Conservation (phyloP, 1,140 invertebrate genomes). For the Polyergus mexicanus region DNA sequence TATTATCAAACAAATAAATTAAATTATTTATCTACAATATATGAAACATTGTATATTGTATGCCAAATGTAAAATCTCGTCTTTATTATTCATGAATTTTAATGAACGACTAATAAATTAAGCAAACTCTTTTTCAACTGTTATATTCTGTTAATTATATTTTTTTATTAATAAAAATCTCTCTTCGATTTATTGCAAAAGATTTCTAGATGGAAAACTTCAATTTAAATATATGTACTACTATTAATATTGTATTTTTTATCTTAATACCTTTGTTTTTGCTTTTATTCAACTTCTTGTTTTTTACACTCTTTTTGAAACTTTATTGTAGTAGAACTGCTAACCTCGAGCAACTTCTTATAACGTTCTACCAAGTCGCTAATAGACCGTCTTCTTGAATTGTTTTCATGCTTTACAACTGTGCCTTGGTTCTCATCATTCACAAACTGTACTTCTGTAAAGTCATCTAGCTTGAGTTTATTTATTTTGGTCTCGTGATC, state of each 20-base stretch:
- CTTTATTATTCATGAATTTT: slow-evolving; percentile 38
- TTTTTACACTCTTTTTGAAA: slow-evolving; percentile 17
- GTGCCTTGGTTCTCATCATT: slow-evolving; percentile 23
- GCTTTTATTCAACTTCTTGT: slow-evolving; percentile 24
- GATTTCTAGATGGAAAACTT: slow-evolving; percentile 1
- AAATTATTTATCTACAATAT: slow-evolving; percentile 26
- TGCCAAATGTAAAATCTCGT: slow-evolving; percentile 14
- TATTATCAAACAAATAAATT: not conserved
- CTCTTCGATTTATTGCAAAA: not conserved
- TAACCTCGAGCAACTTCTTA: slow-evolving; percentile 73
- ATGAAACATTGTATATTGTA: slow-evolving; percentile 16
- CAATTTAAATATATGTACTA: not conserved
- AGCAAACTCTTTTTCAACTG: not conserved
- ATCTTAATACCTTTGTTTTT: not conserved
- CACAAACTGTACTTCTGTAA: slow-evolving; percentile 32
- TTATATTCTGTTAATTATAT: not conserved
- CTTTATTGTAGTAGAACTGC: slow-evolving; percentile 20
- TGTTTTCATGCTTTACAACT: slow-evolving; percentile 50
- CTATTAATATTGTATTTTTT: not conserved
- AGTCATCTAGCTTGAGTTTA: slow-evolving; percentile 33
- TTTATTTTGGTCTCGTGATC: slow-evolving; percentile 22
- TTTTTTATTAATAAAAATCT: slow-evolving; percentile 15
- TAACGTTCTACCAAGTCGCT: slow-evolving; percentile 81
- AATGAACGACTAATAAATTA: slow-evolving; percentile 30
- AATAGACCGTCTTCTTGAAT: slow-evolving; percentile 73